Percentiles rank a stretch among this genome's conserved stretches.
Evolutionary conservation across 2,797 vertebrate species (phyloP).

Genomic region (Scleropages formosus): DNA sequence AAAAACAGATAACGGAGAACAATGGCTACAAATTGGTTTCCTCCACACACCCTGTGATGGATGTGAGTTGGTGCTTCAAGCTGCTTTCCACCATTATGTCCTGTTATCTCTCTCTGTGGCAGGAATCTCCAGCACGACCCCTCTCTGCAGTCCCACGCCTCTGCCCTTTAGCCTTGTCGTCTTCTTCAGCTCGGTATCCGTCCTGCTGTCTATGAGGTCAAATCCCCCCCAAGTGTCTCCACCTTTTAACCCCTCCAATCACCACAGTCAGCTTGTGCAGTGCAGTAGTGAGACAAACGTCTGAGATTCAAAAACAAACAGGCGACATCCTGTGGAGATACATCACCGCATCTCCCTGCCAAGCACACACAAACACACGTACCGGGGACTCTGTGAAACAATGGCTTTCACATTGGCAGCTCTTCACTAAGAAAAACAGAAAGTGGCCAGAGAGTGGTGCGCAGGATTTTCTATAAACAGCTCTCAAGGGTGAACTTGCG

Average conservation of each 20-base stretch:
- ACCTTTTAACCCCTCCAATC: no score
- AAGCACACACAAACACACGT: constrained; percentile 7
- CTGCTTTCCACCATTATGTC: constrained; percentile 53
- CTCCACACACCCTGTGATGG: constrained; percentile 67
- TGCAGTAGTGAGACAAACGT: constrained; percentile 58
- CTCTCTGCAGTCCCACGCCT: background rate
- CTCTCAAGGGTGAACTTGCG: background rate
- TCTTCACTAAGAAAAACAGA: background rate
- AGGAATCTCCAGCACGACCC: constrained; percentile 33
- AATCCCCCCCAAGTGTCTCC: no score
- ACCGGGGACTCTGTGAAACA: background rate
- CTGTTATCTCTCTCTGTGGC: constrained; percentile 62
- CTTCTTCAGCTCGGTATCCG: background rate
- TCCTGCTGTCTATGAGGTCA: background rate
- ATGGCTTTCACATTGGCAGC: background rate
- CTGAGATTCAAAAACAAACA: constrained; percentile 69
- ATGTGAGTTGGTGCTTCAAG: constrained; percentile 57
- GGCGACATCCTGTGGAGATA: constrained; percentile 55
- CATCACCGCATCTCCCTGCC: background rate
- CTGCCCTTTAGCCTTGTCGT: constrained; percentile 21
- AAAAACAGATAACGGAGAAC: constrained; percentile 73
- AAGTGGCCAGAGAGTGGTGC: background rate
- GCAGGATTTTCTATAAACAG: background rate
- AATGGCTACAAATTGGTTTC: constrained; percentile 71
- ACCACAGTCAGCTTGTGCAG: constrained; percentile 55